Percentiles rank a stretch among this genome's conserved stretches.
phyloP scores from a whole-genome alignment of 1,140 invertebrate species.

The Tyrophagus putrescentiae region DNA sequence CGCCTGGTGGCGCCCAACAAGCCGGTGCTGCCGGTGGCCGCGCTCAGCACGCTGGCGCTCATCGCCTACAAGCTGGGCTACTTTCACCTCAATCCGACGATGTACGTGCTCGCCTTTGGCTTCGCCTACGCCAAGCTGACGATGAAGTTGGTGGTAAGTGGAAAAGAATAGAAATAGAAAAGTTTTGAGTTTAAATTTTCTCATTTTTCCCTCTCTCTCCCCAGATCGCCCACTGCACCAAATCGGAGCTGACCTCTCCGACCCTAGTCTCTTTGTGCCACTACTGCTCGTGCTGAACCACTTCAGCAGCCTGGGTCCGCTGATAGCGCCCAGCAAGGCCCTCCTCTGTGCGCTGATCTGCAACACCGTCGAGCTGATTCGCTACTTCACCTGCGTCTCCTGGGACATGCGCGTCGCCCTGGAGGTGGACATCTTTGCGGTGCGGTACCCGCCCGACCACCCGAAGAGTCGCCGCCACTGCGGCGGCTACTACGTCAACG shows the following conservation, averaged over 20 bases:
- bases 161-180: background rate
- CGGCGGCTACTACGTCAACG: conserved; percentile 26
- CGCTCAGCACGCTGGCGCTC: conserved; percentile 13
- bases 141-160: conserved; percentile 26
- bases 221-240: conserved; percentile 25
- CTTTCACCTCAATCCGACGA: conserved; percentile 21
- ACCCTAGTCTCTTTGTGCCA: conserved; percentile 23
- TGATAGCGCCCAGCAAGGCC: conserved; percentile 23
- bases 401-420: conserved; percentile 27
- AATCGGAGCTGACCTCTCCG: conserved; percentile 25
- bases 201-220: background rate
- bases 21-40: conserved; percentile 21
- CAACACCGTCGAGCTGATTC: conserved; percentile 25
- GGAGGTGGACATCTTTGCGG: conserved; percentile 24
- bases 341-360: conserved; percentile 26
- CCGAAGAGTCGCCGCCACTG: conserved; percentile 20
- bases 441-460: conserved; percentile 26
- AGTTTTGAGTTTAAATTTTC: conserved; percentile 3
- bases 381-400: conserved; percentile 26
- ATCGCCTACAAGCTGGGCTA: conserved; percentile 20
- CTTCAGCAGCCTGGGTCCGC: conserved; percentile 17
- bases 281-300: conserved; percentile 20
- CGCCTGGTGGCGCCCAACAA: background rate
- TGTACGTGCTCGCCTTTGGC: conserved; percentile 25
- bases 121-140: conserved; percentile 26